Conservation (phyloP, 2,113 vertebrate genomes). For the Noctilio leporinus region DNA sequence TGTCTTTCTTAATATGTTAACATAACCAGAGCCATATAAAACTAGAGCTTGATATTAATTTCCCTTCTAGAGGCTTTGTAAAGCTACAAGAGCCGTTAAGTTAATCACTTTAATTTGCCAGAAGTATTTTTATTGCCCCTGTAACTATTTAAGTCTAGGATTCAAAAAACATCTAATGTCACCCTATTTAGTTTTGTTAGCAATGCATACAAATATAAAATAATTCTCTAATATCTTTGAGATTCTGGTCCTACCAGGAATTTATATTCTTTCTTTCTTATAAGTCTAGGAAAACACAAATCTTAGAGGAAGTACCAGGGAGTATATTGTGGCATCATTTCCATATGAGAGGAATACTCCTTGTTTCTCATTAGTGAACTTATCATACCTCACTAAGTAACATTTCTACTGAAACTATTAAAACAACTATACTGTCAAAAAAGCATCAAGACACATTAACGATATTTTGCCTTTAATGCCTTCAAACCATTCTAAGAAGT, state of each 20-base stretch:
- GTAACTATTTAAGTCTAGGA: not conserved
- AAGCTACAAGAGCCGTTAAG: not conserved
- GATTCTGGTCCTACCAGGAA: not conserved
- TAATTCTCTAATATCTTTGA: not conserved
- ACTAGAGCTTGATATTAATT: not conserved
- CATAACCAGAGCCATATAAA: not conserved
- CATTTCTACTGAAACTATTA: not conserved
- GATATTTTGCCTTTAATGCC: not conserved
- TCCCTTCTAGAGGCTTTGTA: not conserved
- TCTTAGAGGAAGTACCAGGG: not conserved
- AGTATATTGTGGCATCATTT: not conserved
- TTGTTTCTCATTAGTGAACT: not conserved
- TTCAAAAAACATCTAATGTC: not conserved
- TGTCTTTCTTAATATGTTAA: not conserved
- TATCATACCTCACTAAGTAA: not conserved
- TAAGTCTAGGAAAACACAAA: not conserved
- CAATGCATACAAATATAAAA: not conserved
- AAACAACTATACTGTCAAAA: not conserved
- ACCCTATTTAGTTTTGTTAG: not conserved
- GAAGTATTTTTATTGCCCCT: not conserved
- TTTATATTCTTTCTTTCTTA: not conserved
- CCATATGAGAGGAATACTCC: not conserved
- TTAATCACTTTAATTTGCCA: not conserved
- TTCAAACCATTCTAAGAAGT: not conserved
- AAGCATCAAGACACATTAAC: not conserved